These are phyloP conservation scores for Coranthus polyacanthus DNA, from an alignment of 2,797 vertebrate species.

Conservation along the genomic window DNA sequence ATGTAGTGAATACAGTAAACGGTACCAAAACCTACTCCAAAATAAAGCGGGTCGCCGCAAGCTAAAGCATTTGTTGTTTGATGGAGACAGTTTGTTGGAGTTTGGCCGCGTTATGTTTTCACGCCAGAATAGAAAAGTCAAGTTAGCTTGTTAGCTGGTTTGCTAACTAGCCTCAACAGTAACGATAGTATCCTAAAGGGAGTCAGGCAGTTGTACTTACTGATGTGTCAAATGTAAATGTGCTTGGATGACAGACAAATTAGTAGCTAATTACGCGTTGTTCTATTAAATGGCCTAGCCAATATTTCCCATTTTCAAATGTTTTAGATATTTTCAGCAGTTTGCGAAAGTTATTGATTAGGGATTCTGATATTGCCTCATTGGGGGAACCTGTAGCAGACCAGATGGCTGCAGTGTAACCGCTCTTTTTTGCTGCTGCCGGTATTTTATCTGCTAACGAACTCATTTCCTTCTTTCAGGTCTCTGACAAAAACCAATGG, in stretches of 20 bases:
- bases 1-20: conserved; percentile 70
- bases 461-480: conserved; percentile 83
- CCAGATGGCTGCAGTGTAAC: conserved; percentile 61
- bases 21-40: conserved; percentile 42
- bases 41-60: conserved; percentile 46
- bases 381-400: conserved; percentile 57
- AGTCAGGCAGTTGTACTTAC: conserved; percentile 52
- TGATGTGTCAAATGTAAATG: conserved; percentile 60
- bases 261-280: neutral
- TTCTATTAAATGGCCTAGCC: fast-evolving
- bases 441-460: conserved; percentile 39
- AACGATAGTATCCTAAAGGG: conserved; percentile 59
- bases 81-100: conserved; percentile 30
- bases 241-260: neutral
- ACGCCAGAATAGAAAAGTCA: conserved; percentile 46
- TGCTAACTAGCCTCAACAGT: conserved; percentile 78
- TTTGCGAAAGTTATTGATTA: conserved; percentile 74
- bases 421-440: conserved; percentile 50
- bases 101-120: conserved; percentile 38
- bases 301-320: fast-evolving
- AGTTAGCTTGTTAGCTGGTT: conserved; percentile 76
- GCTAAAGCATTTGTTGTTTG: conserved; percentile 7
- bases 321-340: conserved; percentile 20
- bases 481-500: conserved; percentile 99
- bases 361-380: conserved; percentile 40